Evolutionary conservation across 1,140 invertebrate genomes (phyloP), one percentile per base, ranked within the genome.

Genomic region (Asbolus verrucosus): DNA sequence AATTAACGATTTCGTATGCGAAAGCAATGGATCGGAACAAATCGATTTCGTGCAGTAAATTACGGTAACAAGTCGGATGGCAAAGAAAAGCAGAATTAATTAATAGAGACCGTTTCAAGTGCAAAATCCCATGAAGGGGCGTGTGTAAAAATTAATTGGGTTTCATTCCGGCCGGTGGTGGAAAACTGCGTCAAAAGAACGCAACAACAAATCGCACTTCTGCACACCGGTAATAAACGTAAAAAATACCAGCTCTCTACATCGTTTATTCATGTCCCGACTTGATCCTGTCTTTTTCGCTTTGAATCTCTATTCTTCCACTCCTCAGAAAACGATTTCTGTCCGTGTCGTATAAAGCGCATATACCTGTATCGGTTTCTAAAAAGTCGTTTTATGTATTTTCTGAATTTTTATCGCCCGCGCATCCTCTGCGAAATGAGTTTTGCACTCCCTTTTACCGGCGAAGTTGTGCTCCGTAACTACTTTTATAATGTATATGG

Each of bases 401-500:
- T 54, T 54, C n/a, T 54, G 46, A 30, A 31, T 31, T 54, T 54
- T 54, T 54, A 54, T 54, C 46, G 46, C 13, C 11, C 8, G 46
- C 46, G 46, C 46, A 54, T 54, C 46, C 46, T 54, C 21, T 54
- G 21, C 46, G 54, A 54, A 71, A 71, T 61, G 69, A 67, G 54
- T 67, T 71, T 71, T 67, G 59, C 61, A 65, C 50, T 71, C 21
- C 69, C 61, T 54, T 71, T 71, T 65, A 63, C 38, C 62, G 33
- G 36, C 16, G 21, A 54, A 59, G 31, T 43, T 50, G 38, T 70
- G 38, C 62, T 18, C 46, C 63, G 73, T 76, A 76, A 76, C 75
- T 74, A 74, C 75, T 76, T 76, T 76, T 76, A 76, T 76, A 76
- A 76, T 76, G 75, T 76, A 76, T 74, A 76, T 76, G 70, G 73